Conservation (phyloP, 53 echinoderm and acorn worm genomes). For the Henricia sp. region DNA sequence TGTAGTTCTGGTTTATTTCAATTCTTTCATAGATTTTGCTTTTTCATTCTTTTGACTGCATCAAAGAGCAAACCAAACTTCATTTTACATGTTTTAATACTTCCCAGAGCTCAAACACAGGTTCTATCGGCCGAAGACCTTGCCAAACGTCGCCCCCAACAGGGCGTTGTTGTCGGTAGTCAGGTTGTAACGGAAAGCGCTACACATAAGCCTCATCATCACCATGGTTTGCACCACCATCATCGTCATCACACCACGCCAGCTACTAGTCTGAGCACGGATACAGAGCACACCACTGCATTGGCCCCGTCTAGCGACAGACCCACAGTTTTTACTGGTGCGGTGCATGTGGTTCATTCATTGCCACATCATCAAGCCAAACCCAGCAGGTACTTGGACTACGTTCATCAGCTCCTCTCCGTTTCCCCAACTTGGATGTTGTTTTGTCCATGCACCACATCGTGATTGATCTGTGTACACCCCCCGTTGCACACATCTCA, state of each 20-base stretch:
- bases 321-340: background rate
- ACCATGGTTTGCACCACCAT: conserved; percentile 30
- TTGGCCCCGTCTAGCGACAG: conserved; percentile 12
- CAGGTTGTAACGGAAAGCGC: conserved; percentile 10
- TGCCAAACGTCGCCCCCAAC: conserved; percentile 35
- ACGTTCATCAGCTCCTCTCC: background rate
- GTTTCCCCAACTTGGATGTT: background rate
- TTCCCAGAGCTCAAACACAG: conserved; percentile 53
- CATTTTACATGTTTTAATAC: no score
- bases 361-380: conserved; percentile 21
- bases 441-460: background rate
- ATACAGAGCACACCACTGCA: conserved; percentile 7
- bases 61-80: no score
- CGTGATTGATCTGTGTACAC: background rate
- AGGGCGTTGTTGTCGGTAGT: conserved; percentile 18
- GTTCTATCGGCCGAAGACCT: conserved; percentile 23
- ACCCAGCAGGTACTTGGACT: conserved; percentile 37
- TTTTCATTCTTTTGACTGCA: no score
- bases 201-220: conserved; percentile 8
- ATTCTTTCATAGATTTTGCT: no score
- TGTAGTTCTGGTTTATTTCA: no score
- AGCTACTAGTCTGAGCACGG: conserved; percentile 1
- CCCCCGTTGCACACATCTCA: background rate
- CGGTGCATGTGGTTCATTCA: conserved; percentile 13
- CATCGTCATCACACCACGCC: conserved; percentile 4